Conservation (phyloP, 2,113 vertebrate genomes). For the Daubentonia madagascariensis region DNA sequence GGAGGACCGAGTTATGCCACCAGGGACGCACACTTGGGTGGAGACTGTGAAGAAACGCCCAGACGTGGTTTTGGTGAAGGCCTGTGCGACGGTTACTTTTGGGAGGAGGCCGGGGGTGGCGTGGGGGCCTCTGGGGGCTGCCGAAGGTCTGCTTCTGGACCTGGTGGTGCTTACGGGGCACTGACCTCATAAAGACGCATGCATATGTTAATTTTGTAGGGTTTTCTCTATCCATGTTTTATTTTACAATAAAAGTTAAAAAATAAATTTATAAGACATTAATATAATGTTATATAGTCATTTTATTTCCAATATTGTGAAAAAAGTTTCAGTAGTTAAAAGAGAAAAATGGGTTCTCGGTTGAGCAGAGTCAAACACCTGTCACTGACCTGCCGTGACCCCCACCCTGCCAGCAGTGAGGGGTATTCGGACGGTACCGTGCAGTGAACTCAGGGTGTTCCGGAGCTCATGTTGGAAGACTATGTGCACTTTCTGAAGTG, state of each 20-base stretch:
- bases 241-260: background rate
- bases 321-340: background rate
- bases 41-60: too few species aligned
- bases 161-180: too few species aligned
- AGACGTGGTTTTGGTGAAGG: background rate
- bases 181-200: background rate
- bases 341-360: background rate
- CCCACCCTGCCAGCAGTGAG: too few species aligned
- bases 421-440: accelerated
- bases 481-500: background rate
- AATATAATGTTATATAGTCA: background rate
- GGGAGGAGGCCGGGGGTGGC: too few species aligned
- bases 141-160: too few species aligned
- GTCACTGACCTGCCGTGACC: too few species aligned
- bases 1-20: too few species aligned
- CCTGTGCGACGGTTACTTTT: too few species aligned
- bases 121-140: background rate
- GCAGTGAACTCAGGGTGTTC: background rate
- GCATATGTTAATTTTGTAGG: too few species aligned
- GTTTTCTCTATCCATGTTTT: background rate
- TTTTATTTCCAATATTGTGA: background rate
- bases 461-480: background rate
- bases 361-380: background rate
- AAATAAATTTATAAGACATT: background rate
- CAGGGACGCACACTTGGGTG: too few species aligned